Conservation (phyloP, 2,113 vertebrate species). For the Miniopterus natalensis region DNA sequence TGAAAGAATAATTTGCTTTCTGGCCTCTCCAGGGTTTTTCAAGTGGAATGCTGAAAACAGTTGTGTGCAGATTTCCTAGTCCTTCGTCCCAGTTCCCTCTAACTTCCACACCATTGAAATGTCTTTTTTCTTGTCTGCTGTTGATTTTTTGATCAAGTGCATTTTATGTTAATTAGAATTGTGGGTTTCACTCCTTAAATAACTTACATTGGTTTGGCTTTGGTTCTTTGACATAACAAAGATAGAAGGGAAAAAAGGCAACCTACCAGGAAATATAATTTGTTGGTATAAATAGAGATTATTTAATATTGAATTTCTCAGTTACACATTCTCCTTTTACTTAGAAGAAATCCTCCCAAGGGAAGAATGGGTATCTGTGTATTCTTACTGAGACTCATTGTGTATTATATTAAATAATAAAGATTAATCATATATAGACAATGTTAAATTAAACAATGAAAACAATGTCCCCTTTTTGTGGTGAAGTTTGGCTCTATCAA, state of each 20-base stretch:
- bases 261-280: neutral
- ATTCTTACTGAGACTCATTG: neutral
- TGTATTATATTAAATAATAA: neutral
- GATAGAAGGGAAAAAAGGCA: neutral
- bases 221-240: neutral
- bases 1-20: slow-evolving; percentile 46
- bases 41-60: neutral
- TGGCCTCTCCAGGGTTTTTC: neutral
- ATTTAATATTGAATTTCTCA: slow-evolving; percentile 4
- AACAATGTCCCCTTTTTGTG: neutral
- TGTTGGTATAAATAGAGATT: neutral
- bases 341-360: neutral
- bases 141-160: neutral
- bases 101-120: neutral
- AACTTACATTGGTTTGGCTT: neutral
- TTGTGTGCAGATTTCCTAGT: neutral
- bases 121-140: neutral
- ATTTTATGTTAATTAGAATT: neutral
- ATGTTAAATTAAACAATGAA: neutral
- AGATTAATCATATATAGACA: neutral
- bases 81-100: neutral
- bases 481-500: neutral
- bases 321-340: neutral
- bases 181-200: neutral
- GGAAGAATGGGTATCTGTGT: neutral